Percentiles rank a stretch among this genome's conserved stretches.
phyloP scores from a whole-genome alignment of 2,888 invertebrate species.

The Eremobia ochroleuca region DNA sequence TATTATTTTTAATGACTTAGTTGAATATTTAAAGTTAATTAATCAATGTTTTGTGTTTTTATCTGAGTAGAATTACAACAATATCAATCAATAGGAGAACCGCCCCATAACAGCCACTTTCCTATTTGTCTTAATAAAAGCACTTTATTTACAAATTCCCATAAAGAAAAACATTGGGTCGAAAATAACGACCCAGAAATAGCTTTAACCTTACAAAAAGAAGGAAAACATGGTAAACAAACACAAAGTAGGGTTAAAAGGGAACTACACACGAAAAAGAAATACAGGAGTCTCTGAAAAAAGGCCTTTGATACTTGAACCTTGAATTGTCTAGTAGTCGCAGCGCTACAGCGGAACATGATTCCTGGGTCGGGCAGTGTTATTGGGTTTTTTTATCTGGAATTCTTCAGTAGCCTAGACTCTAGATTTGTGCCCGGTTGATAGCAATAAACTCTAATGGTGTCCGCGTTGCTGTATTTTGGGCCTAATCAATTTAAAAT shows the following conservation, averaged over 20 bases:
- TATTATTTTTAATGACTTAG: no score
- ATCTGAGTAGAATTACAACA: no score
- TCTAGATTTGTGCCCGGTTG: background rate
- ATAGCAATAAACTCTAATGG: background rate
- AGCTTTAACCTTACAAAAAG: constrained; percentile 27
- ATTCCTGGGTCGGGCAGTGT: background rate
- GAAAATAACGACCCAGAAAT: constrained; percentile 32
- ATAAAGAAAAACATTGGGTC: constrained; percentile 11
- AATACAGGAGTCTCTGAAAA: constrained; percentile 13
- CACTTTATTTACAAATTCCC: constrained; percentile 1
- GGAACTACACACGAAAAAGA: constrained; percentile 1
- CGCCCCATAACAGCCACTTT: background rate
- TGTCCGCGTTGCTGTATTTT: no score
- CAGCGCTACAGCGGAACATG: background rate
- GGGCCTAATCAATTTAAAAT: no score
- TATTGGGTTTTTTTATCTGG: background rate
- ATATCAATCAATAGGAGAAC: background rate
- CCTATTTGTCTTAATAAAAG: constrained; percentile 9
- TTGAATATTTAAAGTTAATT: no score
- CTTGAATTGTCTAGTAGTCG: constrained; percentile 9
- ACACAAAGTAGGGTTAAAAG: constrained; percentile 25
- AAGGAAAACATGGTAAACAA: constrained; percentile 23
- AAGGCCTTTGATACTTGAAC: constrained; percentile 36
- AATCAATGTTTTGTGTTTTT: no score
- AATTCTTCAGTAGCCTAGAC: background rate